Evolutionary conservation across 2,113 vertebrate species (phyloP), one percentile per base, ranked within the genome.

Genomic region (Chamaetylas fuelleborni): DNA sequence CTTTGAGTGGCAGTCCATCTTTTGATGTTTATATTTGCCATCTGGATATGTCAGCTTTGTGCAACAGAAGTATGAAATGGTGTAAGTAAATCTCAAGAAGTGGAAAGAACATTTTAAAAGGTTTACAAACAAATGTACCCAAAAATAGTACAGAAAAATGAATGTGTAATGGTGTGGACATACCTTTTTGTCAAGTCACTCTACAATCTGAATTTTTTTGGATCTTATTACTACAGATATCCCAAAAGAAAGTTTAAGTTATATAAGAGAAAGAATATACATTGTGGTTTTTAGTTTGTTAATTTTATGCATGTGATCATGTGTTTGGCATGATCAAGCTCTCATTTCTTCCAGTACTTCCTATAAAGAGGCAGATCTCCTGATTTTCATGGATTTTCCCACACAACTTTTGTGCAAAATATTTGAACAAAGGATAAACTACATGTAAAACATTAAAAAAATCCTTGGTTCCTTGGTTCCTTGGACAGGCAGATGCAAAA

Each of bases 21-120:
- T 92, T 78, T 74, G 79, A 78, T 94, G 92, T 95, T 96, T 94
- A 71, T 94, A 71, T 93, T 92, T 96, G 82, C 96, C 95, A 96
- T 95, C 96, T 96, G 96, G 94, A 92, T 70, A 84, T 71, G 77
- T 95, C 88, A 95, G 88, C 88, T 97, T 90, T 88, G 92, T 88
- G 95, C 94, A 81, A 67, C 61, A 65, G 72, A 70, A 53, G 65
- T 83, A 71, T 42, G 67, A 74, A 86, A 64, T 40, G 28, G 38
- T 92, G 47, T 50, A 84, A 95, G 72, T 83, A 77, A 94, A 92
- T 76, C 64, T 93, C 69, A 64, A 26, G 58, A 66, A 89, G 88
- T 66, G 77, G 76, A 83, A 83, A 85, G 72, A 90, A 86, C 36
- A 60, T 83, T 83, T 86, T 34, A 15, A 86, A 94, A 86, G 64